Conservation (phyloP, 2,113 vertebrate genomes). For the Halcyon malimbica region DNA sequence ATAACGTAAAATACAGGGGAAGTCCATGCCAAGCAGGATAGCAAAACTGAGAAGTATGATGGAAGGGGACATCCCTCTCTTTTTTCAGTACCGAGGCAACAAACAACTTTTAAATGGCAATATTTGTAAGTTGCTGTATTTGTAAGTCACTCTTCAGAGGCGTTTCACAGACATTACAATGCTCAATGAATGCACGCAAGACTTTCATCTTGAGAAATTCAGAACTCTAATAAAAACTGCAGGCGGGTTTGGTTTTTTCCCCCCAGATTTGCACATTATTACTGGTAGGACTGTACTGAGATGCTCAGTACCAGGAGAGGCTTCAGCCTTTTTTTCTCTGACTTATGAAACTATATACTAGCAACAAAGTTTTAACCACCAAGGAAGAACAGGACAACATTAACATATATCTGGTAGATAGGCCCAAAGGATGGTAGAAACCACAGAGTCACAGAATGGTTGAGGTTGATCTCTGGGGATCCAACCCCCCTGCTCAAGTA, state of each 20-base stretch:
- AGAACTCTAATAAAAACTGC: not conserved
- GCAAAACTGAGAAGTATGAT: not conserved
- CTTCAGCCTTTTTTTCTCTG: not conserved
- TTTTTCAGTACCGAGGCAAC: not conserved
- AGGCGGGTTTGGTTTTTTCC: not conserved
- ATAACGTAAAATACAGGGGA: not conserved
- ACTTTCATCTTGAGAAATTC: not conserved
- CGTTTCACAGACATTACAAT: not conserved
- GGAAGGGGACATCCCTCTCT: not conserved
- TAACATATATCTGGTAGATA: not conserved
- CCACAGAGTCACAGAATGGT: not conserved
- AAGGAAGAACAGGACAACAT: not conserved
- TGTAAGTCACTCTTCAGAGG: not conserved
- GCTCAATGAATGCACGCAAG: not conserved
- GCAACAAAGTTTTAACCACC: not conserved
- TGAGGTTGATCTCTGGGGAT: not conserved
- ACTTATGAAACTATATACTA: not conserved
- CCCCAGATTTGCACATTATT: not conserved
- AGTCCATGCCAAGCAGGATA: not conserved
- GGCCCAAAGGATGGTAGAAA: not conserved
- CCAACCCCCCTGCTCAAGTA: not conserved
- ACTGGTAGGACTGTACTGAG: not conserved
- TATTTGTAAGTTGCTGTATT: not conserved
- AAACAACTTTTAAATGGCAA: not conserved
- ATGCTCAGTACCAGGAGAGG: not conserved